A percentile compares a stretch with the other conserved stretches of the same genome.
phyloP scores from a whole-genome alignment of 37 sponge, comb jelly and placozoan species.

The Halisarca cf. caerulea region DNA sequence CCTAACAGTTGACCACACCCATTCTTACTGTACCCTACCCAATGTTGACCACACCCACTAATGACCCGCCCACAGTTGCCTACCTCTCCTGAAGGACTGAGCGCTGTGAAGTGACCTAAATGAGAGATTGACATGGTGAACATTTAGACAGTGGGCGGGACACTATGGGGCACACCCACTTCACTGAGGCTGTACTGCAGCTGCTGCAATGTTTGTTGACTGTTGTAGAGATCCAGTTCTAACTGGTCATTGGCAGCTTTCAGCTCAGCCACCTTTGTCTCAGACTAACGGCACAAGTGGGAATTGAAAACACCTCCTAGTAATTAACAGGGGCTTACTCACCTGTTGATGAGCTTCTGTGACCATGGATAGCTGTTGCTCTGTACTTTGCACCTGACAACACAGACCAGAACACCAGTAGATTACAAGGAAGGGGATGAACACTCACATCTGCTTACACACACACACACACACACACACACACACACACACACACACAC shows the following conservation, averaged over 20 bases:
- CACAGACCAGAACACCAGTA: too few species aligned
- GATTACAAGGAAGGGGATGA: too few species aligned
- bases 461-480: too few species aligned
- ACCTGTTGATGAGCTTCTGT: too few species aligned
- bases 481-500: too few species aligned
- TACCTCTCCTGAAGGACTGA: background rate
- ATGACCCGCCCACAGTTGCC: background rate
- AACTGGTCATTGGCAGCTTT: constrained; percentile 71
- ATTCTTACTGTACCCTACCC: background rate
- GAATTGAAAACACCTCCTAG: too few species aligned
- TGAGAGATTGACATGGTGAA: background rate
- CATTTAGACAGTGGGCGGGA: background rate
- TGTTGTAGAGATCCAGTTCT: constrained; percentile 55
- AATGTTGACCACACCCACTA: background rate
- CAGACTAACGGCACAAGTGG: constrained; percentile 4
- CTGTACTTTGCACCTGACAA: too few species aligned
- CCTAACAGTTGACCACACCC: background rate
- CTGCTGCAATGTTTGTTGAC: constrained; percentile 47
- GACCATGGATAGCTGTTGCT: too few species aligned
- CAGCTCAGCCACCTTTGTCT: constrained; percentile 41
- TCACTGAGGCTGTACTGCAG: constrained; percentile 45
- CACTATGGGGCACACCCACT: constrained; percentile 3
- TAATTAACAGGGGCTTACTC: too few species aligned
- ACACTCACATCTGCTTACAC: too few species aligned
- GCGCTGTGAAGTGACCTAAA: background rate